These are phyloP conservation scores for Struthio camelus DNA, from an alignment of 2,113 vertebrate species.

Conservation along the genomic window DNA sequence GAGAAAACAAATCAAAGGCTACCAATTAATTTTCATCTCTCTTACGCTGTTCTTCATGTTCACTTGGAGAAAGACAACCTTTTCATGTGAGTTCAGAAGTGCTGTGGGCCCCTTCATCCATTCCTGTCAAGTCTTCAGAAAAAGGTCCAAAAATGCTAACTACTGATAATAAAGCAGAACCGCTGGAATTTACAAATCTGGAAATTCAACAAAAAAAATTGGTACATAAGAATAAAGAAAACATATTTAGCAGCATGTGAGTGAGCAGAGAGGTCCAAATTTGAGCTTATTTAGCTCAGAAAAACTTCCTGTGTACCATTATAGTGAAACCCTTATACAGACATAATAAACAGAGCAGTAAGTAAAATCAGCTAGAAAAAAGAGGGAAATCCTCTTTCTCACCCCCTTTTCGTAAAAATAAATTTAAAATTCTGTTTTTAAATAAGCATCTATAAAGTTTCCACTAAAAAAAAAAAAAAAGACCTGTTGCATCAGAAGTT, in stretches of 20 bases:
- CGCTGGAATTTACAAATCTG: not conserved
- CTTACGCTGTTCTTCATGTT: not conserved
- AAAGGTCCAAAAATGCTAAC: not conserved
- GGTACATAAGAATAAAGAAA: not conserved
- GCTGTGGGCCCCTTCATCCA: not conserved
- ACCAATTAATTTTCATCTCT: slow-evolving; percentile 1
- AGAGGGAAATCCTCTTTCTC: too few species aligned
- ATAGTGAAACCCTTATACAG: not conserved
- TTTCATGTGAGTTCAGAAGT: not conserved
- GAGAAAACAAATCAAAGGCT: slow-evolving; percentile 41
- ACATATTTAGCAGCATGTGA: not conserved
- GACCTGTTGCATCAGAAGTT: not conserved
- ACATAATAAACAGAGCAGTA: not conserved
- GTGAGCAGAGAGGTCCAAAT: not conserved
- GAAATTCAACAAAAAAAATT: not conserved
- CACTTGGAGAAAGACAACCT: not conserved
- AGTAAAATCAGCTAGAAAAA: too few species aligned
- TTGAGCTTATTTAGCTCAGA: not conserved
- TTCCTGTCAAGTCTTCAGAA: not conserved
- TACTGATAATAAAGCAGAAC: not conserved
- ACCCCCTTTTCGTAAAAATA: too few species aligned
- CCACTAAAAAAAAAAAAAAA: not conserved
- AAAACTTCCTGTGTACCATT: not conserved
- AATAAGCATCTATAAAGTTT: too few species aligned
- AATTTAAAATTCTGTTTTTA: too few species aligned